These are phyloP conservation scores for Botia almorhae DNA, from an alignment of 2,797 vertebrate species.

Conservation along the genomic window DNA sequence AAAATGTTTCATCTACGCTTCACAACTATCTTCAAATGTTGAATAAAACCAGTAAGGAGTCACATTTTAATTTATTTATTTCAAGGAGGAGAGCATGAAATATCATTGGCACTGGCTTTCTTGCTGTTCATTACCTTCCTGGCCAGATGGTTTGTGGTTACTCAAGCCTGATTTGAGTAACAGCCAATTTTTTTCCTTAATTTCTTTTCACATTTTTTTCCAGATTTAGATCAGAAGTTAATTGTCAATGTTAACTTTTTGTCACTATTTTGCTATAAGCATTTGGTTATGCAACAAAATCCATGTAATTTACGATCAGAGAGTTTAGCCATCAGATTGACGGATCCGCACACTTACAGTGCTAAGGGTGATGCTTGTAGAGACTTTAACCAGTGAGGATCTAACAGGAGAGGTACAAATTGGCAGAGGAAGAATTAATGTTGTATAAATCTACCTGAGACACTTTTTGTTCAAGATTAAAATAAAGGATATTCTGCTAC, in stretches of 20 bases:
- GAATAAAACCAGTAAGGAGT: not conserved
- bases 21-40: not conserved
- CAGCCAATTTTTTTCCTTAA: slow-evolving; percentile 4
- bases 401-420: slow-evolving; percentile 1
- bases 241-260: slow-evolving; percentile 15
- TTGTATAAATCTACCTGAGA: not conserved
- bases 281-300: slow-evolving; percentile 4
- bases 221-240: slow-evolving; percentile 1
- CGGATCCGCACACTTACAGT: not conserved
- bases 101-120: not conserved
- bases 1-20: not conserved
- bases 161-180: slow-evolving; percentile 10
- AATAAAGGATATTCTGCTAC: not conserved
- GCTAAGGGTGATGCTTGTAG: not conserved
- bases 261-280: slow-evolving; percentile 14
- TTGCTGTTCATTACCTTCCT: slow-evolving; percentile 19
- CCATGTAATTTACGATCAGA: slow-evolving; percentile 1
- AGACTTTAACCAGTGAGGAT: not conserved
- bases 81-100: not conserved
- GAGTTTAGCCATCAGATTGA: not conserved
- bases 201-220: not conserved
- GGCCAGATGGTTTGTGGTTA: slow-evolving; percentile 26
- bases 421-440: not conserved
- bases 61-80: not conserved
- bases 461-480: not conserved